These are phyloP conservation scores for Aphodius granarius DNA, from an alignment of 2,888 invertebrate genomes.

Conservation along the genomic window DNA sequence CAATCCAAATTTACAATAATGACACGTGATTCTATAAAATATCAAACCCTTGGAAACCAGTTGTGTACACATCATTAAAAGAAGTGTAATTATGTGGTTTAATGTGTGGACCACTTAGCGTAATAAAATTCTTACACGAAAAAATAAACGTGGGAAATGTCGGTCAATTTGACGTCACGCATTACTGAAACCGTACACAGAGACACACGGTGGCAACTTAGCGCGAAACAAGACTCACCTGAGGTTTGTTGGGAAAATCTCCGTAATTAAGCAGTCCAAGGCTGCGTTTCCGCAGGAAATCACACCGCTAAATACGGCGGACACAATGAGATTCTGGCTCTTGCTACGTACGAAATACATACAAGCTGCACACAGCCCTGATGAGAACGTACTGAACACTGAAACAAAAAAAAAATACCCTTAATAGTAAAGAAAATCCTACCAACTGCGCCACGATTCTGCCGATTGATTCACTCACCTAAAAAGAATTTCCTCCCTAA, in stretches of 20 bases:
- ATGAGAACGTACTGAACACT: conserved; percentile 85
- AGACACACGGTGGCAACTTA: neutral
- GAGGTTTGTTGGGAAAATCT: conserved; percentile 90
- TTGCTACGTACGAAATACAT: conserved; percentile 86
- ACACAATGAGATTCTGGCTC: conserved; percentile 79
- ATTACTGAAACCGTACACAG: neutral
- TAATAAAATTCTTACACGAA: neutral
- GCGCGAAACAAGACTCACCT: conserved; percentile 59
- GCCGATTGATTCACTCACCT: conserved; percentile 57
- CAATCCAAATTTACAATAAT: too few relatives aligned
- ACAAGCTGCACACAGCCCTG: conserved; percentile 79
- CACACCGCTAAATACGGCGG: conserved; percentile 84
- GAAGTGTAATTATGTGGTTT: neutral
- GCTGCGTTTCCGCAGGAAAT: conserved; percentile 89
- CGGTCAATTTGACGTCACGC: neutral
- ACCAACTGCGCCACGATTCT: neutral
- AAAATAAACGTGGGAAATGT: neutral
- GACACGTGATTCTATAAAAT: too few relatives aligned
- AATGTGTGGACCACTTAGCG: neutral
- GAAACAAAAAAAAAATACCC: conserved; percentile 41
- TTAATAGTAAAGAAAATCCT: conserved; percentile 26
- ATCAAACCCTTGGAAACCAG: too few relatives aligned
- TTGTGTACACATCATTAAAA: neutral
- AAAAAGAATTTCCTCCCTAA: conserved; percentile 84
- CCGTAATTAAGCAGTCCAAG: conserved; percentile 88